These are phyloP conservation scores for Daktulosphaira vitifoliae DNA, from an alignment of 1,140 invertebrate genomes.

Conservation along the genomic window DNA sequence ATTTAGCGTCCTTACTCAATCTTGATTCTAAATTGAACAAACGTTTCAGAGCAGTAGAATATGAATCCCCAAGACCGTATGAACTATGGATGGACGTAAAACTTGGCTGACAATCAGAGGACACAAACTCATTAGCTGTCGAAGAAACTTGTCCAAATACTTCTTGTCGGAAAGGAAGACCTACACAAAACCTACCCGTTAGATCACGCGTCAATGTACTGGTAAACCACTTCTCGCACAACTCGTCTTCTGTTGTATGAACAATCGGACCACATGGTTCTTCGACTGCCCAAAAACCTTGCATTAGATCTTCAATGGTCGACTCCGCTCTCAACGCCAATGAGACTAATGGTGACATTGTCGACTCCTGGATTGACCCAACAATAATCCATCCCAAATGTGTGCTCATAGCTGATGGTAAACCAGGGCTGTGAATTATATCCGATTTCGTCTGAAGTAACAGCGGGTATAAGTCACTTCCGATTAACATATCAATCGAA, in stretches of 20 bases:
- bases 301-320: background rate
- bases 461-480: background rate
- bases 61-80: background rate
- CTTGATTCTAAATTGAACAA: background rate
- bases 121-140: too few relatives aligned
- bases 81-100: too few relatives aligned
- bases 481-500: background rate
- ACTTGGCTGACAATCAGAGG: background rate
- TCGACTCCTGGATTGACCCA: background rate
- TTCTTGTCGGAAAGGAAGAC: background rate
- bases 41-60: background rate
- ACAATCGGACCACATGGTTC: background rate
- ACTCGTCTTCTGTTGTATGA: background rate
- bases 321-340: background rate
- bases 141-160: background rate
- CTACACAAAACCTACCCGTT: background rate
- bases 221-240: background rate
- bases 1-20: background rate
- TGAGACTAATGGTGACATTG: background rate
- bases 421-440: background rate
- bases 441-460: background rate
- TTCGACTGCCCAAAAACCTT: background rate
- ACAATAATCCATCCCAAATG: slow-evolving; percentile 12
- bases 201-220: background rate
- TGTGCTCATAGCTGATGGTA: background rate